These are phyloP conservation scores for Nipponacmea schrenckii DNA, from an alignment of 2,888 invertebrate species.

Conservation along the genomic window DNA sequence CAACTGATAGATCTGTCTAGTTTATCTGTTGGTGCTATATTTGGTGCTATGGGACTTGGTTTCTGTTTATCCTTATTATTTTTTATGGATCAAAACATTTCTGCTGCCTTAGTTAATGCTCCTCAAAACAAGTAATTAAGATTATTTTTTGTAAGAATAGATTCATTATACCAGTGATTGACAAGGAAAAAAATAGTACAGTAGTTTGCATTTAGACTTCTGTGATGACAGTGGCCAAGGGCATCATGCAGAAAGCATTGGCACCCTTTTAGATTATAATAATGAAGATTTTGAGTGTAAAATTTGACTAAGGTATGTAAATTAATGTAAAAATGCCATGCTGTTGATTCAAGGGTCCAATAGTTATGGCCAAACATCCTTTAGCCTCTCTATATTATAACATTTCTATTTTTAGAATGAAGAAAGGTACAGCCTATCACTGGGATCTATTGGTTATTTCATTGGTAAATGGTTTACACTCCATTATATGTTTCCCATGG, in stretches of 20 bases:
- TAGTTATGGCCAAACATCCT: no score
- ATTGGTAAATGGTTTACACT: constrained; percentile 71
- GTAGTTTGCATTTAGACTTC: no score
- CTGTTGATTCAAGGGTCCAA: no score
- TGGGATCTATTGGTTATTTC: constrained; percentile 74
- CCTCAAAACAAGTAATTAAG: constrained; percentile 73
- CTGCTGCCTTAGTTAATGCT: constrained; percentile 74
- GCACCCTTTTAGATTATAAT: no score
- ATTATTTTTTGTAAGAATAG: background rate
- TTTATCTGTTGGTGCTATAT: constrained; percentile 65
- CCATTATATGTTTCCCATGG: constrained; percentile 72
- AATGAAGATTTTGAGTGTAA: no score
- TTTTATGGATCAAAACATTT: constrained; percentile 76
- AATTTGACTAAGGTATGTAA: no score
- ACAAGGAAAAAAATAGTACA: no score
- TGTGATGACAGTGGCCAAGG: no score
- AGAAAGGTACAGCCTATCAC: constrained; percentile 74
- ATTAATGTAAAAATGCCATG: no score
- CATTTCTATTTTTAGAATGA: constrained; percentile 67
- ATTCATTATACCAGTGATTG: background rate
- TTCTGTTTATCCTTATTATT: constrained; percentile 74
- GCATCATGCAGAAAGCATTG: no score
- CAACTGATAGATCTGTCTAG: constrained; percentile 36
- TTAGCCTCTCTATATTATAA: background rate
- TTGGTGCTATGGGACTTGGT: constrained; percentile 72